phyloP scores from a whole-genome alignment of 2,797 vertebrate species.

The Basileuterus tristriatus region DNA sequence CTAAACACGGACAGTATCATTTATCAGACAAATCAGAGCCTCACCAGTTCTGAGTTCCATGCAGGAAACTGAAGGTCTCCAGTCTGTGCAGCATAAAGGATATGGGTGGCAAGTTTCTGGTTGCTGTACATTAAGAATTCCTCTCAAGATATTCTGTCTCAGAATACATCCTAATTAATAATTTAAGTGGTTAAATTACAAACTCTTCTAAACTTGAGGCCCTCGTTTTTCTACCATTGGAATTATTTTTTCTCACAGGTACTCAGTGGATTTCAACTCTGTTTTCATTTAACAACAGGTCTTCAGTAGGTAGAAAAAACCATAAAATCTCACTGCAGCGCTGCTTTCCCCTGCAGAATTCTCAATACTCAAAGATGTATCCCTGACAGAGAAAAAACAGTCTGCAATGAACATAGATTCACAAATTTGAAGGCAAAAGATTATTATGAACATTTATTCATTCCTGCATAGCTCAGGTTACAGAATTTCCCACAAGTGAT shows the following conservation, averaged over 20 bases:
- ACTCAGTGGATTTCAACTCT: background rate
- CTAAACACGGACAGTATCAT: background rate
- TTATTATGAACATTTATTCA: background rate
- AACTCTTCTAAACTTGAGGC: background rate
- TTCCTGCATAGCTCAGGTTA: conserved; percentile 1
- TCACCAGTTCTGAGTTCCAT: background rate
- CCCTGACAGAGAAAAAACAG: background rate
- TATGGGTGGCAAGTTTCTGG: background rate
- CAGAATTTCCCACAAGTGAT: conserved; percentile 38
- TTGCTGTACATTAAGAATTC: background rate
- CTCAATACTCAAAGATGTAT: background rate
- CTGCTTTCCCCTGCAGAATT: background rate
- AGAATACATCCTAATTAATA: background rate
- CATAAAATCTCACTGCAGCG: conserved; percentile 1
- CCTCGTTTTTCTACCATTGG: background rate
- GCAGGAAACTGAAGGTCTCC: background rate
- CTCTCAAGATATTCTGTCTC: background rate
- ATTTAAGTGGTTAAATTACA: background rate
- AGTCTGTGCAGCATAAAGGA: background rate
- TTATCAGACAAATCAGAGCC: background rate
- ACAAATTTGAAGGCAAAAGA: background rate
- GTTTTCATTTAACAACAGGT: background rate
- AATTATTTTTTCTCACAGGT: background rate
- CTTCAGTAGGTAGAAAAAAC: background rate
- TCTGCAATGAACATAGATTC: background rate